These are phyloP conservation scores for Channa maculata DNA, from an alignment of 2,113 vertebrate species.

Conservation along the genomic window DNA sequence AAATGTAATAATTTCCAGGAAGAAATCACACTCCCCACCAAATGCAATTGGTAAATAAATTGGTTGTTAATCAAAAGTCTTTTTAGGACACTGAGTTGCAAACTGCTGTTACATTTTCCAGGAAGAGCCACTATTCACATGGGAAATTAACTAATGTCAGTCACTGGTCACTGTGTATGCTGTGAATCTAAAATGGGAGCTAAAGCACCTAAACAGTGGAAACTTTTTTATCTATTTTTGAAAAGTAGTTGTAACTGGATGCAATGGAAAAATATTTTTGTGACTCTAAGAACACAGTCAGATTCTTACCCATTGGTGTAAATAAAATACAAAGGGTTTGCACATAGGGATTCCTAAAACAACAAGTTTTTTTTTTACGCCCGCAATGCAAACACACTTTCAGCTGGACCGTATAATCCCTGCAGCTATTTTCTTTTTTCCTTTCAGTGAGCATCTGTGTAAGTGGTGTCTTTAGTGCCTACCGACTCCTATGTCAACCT, in stretches of 20 bases:
- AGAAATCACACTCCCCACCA: too few relatives aligned
- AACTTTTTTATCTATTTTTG: neutral
- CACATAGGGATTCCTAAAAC: conserved; percentile 30
- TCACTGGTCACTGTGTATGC: neutral
- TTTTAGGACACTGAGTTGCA: neutral
- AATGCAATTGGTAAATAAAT: neutral
- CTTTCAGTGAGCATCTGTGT: conserved; percentile 45
- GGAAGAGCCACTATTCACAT: neutral
- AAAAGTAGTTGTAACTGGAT: neutral
- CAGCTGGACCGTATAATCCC: conserved; percentile 67
- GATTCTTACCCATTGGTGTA: neutral
- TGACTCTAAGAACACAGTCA: neutral
- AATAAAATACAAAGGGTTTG: conserved; percentile 18
- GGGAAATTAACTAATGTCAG: neutral
- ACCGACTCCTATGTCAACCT: conserved; percentile 59
- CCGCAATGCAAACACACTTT: conserved; percentile 61
- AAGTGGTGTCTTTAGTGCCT: conserved; percentile 50
- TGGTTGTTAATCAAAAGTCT: neutral
- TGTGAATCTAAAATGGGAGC: neutral
- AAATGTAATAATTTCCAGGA: too few relatives aligned
- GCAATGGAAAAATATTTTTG: conserved; percentile 6
- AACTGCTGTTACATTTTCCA: neutral
- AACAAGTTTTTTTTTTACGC: conserved; percentile 48
- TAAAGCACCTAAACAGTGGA: neutral
- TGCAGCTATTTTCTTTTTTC: conserved; percentile 54